Conservation (phyloP, 1,140 invertebrate genomes). For the Scaptomyza hsui region DNA sequence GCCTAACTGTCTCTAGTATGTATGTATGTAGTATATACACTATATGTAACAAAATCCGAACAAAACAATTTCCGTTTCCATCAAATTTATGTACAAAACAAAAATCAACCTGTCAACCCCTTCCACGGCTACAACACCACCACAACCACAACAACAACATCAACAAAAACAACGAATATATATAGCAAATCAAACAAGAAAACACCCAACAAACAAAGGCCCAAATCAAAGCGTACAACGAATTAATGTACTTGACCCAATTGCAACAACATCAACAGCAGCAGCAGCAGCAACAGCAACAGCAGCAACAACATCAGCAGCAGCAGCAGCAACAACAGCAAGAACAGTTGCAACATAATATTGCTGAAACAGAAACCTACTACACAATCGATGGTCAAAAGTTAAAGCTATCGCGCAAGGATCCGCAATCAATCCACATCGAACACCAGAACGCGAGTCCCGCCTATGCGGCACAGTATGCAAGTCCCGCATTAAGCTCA, state of each 20-base stretch:
- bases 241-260: conserved; percentile 78
- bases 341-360: conserved; percentile 42
- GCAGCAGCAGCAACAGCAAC: conserved; percentile 44
- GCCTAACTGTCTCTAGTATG: conserved; percentile 30
- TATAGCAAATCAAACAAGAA: conserved; percentile 83
- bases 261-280: conserved; percentile 75
- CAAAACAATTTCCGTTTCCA: conserved; percentile 72
- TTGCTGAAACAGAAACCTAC: conserved; percentile 58
- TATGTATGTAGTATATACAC: conserved; percentile 18
- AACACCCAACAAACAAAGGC: conserved; percentile 66
- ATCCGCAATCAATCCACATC: conserved; percentile 63
- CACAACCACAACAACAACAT: conserved; percentile 3
- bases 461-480: conserved; percentile 77
- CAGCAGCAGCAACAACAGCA: conserved; percentile 59
- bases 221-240: conserved; percentile 81
- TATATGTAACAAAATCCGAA: conserved; percentile 39
- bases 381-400: conserved; percentile 72
- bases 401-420: conserved; percentile 66
- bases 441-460: conserved; percentile 70
- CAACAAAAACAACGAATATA: conserved; percentile 28
- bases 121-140: conserved; percentile 24
- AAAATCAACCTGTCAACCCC: conserved; percentile 26
- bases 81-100: conserved; percentile 48
- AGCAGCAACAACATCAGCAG: conserved; percentile 68
- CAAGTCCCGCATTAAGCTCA: conserved; percentile 73